These are phyloP conservation scores for Sminthopsis crassicaudata DNA, from an alignment of 2,113 vertebrate genomes.

Conservation along the genomic window DNA sequence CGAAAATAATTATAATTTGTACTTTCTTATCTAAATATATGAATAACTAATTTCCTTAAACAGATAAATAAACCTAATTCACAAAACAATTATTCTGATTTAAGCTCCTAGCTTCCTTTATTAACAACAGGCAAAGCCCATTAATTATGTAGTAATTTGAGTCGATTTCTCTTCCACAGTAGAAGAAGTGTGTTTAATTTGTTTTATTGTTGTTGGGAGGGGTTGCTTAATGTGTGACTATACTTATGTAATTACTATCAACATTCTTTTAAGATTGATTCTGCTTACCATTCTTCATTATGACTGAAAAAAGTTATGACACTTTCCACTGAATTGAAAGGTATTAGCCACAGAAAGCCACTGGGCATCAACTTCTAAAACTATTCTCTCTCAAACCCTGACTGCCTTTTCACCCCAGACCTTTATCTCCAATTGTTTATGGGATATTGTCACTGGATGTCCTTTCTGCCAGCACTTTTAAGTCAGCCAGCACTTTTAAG, in stretches of 20 bases:
- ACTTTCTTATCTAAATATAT: not conserved
- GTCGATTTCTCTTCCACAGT: not conserved
- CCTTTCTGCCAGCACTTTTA: not conserved
- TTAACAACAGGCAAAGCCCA: conserved; percentile 32
- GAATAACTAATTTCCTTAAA: conserved; percentile 16
- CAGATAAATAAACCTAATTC: conserved; percentile 15
- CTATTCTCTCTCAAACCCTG: not conserved
- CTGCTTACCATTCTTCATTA: not conserved
- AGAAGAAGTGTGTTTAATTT: conserved; percentile 29
- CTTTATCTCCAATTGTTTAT: not conserved
- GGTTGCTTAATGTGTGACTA: not conserved
- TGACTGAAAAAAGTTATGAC: not conserved
- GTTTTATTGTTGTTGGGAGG: not conserved
- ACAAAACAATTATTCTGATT: conserved; percentile 15
- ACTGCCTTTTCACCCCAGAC: not conserved
- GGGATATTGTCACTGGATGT: not conserved
- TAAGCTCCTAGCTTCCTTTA: not conserved
- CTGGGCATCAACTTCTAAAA: not conserved
- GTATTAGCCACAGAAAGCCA: not conserved
- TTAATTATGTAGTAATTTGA: not conserved
- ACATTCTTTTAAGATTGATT: conserved; percentile 24
- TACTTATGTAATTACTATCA: conserved; percentile 21
- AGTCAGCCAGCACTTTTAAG: not conserved
- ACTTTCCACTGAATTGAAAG: conserved; percentile 20
- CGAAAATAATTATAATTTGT: not conserved